A percentile compares a stretch with the other conserved stretches of the same genome.
phyloP scores from a whole-genome alignment of 2,113 vertebrate species.

The Spheniscus mendiculus region DNA sequence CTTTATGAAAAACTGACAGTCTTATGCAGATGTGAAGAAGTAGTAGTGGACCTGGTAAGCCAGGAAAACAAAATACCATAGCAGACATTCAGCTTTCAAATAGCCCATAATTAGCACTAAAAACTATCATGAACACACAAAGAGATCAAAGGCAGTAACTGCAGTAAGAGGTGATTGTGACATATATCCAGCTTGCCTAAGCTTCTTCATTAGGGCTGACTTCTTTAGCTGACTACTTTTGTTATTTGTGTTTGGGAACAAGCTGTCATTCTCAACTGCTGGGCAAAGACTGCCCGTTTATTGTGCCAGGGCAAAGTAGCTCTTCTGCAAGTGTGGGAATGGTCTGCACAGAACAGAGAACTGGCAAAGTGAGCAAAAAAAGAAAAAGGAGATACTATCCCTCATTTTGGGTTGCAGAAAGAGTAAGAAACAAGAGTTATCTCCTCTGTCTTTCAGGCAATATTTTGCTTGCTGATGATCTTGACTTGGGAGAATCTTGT shows the following conservation, averaged over 20 bases:
- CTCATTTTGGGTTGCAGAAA: not conserved
- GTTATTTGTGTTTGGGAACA: not conserved
- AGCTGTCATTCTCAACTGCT: not conserved
- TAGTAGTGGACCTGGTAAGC: not conserved
- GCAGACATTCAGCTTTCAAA: not conserved
- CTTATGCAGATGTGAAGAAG: not conserved
- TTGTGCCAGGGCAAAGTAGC: not conserved
- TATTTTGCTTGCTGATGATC: not conserved
- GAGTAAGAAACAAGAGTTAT: not conserved
- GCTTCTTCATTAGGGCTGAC: not conserved
- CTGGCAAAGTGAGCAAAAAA: not conserved
- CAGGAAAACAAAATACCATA: not conserved
- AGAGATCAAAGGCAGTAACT: not conserved
- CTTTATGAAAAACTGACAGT: not conserved
- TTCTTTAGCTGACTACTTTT: not conserved
- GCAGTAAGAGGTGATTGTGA: not conserved
- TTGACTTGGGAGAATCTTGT: not conserved
- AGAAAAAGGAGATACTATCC: not conserved
- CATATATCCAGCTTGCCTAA: not conserved
- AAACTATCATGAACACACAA: not conserved
- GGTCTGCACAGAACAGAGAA: not conserved
- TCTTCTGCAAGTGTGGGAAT: not conserved
- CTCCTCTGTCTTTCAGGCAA: not conserved
- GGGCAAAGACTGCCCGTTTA: not conserved
- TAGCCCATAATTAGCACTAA: conserved; percentile 13